These are phyloP conservation scores for Nomada fabriciana DNA, from an alignment of 2,888 invertebrate genomes.

Conservation along the genomic window DNA sequence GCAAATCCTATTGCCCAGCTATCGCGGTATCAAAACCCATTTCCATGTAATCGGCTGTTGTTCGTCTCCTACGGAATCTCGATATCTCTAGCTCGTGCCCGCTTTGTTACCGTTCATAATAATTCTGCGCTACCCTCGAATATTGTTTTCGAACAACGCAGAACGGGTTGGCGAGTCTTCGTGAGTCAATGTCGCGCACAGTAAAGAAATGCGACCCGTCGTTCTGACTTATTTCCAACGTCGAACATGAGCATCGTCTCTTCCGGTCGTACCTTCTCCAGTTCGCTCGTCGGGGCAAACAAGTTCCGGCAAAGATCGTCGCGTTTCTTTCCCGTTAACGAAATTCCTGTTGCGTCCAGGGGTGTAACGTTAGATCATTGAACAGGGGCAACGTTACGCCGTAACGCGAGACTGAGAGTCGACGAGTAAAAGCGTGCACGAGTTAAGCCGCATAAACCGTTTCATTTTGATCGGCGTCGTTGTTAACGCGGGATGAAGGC, in stretches of 20 bases:
- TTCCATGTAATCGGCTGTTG: constrained; percentile 68
- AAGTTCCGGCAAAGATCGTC: neutral
- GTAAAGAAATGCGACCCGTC: neutral
- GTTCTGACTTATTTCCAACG: constrained; percentile 22
- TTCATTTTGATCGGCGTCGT: constrained; percentile 48
- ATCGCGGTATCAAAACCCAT: constrained; percentile 66
- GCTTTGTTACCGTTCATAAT: constrained; percentile 57
- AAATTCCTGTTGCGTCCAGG: neutral
- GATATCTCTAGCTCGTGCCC: constrained; percentile 28
- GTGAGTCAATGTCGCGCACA: neutral
- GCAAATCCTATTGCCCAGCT: constrained; percentile 67
- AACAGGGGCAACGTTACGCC: neutral
- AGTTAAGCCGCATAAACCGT: constrained; percentile 54
- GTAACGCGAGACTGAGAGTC: constrained; percentile 1
- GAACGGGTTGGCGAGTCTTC: neutral
- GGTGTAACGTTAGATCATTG: constrained; percentile 9
- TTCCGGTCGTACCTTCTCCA: neutral
- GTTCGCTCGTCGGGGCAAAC: too few relatives aligned
- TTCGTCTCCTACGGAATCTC: constrained; percentile 55
- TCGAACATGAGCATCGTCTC: neutral
- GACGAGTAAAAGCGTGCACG: neutral
- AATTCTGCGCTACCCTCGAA: constrained; percentile 53
- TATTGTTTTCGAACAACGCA: constrained; percentile 16
- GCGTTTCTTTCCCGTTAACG: neutral
- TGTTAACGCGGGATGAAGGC: constrained; percentile 33